Evolutionary conservation across 2,113 vertebrate species (phyloP).

Genomic region (Sapayoa aenigma): DNA sequence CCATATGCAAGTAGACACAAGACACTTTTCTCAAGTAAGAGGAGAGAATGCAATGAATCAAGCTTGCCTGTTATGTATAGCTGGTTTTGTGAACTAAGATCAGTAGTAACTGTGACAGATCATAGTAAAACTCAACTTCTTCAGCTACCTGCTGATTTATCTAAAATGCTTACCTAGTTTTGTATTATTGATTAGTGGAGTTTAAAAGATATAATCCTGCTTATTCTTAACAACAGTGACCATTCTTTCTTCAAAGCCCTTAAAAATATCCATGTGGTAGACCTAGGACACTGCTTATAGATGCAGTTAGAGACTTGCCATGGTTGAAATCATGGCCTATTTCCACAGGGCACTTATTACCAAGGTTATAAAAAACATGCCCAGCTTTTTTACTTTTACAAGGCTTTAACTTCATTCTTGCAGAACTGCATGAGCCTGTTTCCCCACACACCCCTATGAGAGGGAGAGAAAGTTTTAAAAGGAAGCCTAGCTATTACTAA

Average conservation of each 20-base stretch:
- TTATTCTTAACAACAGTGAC: not conserved
- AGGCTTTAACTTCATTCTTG: not conserved
- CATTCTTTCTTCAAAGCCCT: not conserved
- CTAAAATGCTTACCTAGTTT: not conserved
- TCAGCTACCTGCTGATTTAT: not conserved
- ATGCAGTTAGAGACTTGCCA: not conserved
- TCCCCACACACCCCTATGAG: not conserved
- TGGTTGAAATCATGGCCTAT: not conserved
- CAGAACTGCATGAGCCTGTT: not conserved
- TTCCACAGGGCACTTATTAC: conserved; percentile 29
- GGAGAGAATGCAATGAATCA: not conserved
- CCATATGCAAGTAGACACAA: not conserved
- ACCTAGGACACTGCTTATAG: not conserved
- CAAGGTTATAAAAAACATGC: not conserved
- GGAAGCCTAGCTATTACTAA: not conserved
- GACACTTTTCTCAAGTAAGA: not conserved
- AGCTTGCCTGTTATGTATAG: not conserved
- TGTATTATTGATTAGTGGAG: not conserved
- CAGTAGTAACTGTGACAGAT: not conserved
- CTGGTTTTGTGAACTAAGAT: not conserved
- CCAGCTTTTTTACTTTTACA: conserved; percentile 26
- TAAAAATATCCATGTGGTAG: not conserved
- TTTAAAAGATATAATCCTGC: not conserved
- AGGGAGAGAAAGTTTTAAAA: not conserved
- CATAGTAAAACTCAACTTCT: not conserved